Evolutionary conservation across 2,888 invertebrate species (phyloP).

Genomic region (Drosophila cognata): DNA sequence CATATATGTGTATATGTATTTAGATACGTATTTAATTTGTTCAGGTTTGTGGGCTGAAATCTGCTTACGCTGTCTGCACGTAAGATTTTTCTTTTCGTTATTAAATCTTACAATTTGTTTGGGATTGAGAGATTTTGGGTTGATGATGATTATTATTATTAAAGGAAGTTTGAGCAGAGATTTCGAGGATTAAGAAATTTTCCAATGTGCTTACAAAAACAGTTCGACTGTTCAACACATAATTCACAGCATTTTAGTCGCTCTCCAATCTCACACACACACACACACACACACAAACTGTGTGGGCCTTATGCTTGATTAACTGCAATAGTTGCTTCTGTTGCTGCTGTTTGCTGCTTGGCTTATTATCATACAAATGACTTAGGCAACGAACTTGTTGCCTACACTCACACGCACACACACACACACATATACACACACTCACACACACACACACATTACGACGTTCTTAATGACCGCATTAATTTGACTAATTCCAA

Average conservation of each 20-base stretch:
- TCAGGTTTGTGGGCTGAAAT: conserved; percentile 34
- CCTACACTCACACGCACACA: conserved; percentile 17
- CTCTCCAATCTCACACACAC: conserved; percentile 31
- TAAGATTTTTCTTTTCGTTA: conserved; percentile 27
- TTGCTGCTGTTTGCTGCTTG: conserved; percentile 21
- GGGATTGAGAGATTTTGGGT: background rate
- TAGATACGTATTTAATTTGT: conserved; percentile 35
- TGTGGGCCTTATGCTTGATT: conserved; percentile 37
- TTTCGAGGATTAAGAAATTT: background rate
- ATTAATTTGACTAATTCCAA: conserved; percentile 42
- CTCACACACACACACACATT: conserved; percentile 4
- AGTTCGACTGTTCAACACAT: background rate
- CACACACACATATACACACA: conserved; percentile 8
- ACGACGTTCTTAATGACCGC: conserved; percentile 32
- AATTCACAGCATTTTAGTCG: conserved; percentile 27
- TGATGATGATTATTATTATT: background rate
- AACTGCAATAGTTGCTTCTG: conserved; percentile 25
- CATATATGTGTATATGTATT: conserved; percentile 1
- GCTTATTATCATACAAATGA: conserved; percentile 56
- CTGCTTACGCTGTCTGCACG: conserved; percentile 11
- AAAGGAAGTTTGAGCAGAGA: background rate
- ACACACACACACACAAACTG: conserved; percentile 1
- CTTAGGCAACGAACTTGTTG: conserved; percentile 59
- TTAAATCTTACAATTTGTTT: background rate
- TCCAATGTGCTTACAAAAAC: background rate